These are phyloP conservation scores for Microctonus aethiopoides DNA, from an alignment of 2,888 invertebrate species.

Conservation along the genomic window DNA sequence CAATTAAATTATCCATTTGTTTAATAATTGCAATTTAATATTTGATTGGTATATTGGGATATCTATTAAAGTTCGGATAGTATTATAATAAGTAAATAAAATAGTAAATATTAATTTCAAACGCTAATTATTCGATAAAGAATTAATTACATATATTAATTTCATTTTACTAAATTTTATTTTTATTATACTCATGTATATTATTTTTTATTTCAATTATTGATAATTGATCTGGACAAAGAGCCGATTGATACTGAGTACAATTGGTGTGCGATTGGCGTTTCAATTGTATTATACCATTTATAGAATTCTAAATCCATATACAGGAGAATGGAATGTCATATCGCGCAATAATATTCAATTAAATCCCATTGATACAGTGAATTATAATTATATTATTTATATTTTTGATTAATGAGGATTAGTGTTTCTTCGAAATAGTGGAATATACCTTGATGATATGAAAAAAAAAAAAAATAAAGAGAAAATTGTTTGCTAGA, in stretches of 20 bases:
- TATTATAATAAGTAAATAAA: too few species aligned
- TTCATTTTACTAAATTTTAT: too few species aligned
- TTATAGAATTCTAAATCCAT: neutral
- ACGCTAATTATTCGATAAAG: too few species aligned
- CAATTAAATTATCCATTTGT: too few species aligned
- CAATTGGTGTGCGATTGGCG: neutral
- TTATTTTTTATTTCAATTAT: neutral
- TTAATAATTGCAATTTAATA: too few species aligned
- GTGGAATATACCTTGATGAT: neutral
- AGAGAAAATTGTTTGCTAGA: neutral
- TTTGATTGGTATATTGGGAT: too few species aligned
- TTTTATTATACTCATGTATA: neutral
- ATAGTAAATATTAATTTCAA: too few species aligned
- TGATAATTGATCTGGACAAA: neutral
- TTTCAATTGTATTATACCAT: neutral
- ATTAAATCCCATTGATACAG: neutral
- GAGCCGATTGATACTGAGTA: neutral
- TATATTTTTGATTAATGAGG: neutral
- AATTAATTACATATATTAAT: too few species aligned
- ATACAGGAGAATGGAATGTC: neutral
- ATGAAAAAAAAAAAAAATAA: neutral
- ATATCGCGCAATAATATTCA: neutral
- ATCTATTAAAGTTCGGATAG: too few species aligned
- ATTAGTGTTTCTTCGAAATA: neutral
- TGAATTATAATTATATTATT: neutral